phyloP scores from a whole-genome alignment of 1,140 invertebrate species.

The Cydia amplana region DNA sequence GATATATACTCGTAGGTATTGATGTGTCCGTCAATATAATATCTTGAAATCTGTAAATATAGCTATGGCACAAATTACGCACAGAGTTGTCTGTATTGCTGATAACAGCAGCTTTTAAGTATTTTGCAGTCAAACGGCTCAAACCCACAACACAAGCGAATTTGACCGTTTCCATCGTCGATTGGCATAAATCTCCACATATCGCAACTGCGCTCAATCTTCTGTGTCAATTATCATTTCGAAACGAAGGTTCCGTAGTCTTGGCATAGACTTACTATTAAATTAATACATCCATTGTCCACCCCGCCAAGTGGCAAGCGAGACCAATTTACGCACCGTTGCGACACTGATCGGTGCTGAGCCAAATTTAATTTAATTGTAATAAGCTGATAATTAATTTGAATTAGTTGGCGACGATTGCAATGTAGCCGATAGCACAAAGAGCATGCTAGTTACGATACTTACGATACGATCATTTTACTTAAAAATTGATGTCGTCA shows the following conservation, averaged over 20 bases:
- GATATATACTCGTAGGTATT: too few species aligned
- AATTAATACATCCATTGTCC: conserved; percentile 41
- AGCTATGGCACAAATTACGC: too few species aligned
- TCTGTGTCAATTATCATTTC: conserved; percentile 13
- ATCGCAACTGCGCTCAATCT: conserved; percentile 3
- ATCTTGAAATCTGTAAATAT: too few species aligned
- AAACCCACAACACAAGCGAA: background rate
- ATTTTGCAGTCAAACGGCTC: too few species aligned
- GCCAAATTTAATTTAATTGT: conserved; percentile 15
- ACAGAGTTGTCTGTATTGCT: too few species aligned
- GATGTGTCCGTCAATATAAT: too few species aligned
- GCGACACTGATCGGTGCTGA: conserved; percentile 4
- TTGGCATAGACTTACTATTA: conserved; percentile 35
- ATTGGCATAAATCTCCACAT: conserved; percentile 1
- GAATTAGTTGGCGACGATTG: background rate
- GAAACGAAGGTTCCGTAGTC: conserved; percentile 20
- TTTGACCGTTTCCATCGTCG: background rate
- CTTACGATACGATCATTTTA: too few species aligned
- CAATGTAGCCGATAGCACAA: background rate
- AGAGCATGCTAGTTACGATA: too few species aligned
- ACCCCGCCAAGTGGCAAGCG: conserved; percentile 37
- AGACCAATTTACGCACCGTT: background rate
- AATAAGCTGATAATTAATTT: conserved; percentile 15
- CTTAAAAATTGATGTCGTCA: too few species aligned
- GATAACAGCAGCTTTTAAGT: too few species aligned